These are phyloP conservation scores for Episyrphus balteatus DNA, from an alignment of 1,140 invertebrate species.

Conservation along the genomic window DNA sequence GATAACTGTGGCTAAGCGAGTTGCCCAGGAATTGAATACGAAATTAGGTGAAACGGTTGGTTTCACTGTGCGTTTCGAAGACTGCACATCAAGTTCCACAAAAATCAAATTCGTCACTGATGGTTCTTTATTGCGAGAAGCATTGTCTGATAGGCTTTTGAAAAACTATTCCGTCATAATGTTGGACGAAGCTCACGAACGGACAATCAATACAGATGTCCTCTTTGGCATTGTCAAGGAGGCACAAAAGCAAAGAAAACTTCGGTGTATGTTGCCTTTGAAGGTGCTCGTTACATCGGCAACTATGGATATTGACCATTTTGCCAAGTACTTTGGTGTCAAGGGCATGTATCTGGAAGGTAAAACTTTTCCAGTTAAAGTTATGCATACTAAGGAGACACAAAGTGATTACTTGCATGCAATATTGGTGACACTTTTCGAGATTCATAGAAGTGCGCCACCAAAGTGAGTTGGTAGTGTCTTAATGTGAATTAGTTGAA, in stretches of 20 bases:
- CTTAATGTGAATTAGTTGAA: neutral
- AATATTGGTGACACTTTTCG: slow-evolving; percentile 76
- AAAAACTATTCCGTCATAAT: slow-evolving; percentile 72
- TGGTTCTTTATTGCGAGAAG: slow-evolving; percentile 81
- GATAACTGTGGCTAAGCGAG: slow-evolving; percentile 75
- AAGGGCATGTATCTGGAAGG: slow-evolving; percentile 84
- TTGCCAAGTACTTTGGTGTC: slow-evolving; percentile 81
- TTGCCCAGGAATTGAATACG: slow-evolving; percentile 62
- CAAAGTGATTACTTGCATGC: slow-evolving; percentile 79
- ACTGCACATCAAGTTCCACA: slow-evolving; percentile 57
- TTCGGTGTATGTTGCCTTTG: slow-evolving; percentile 46
- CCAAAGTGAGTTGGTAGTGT: slow-evolving; percentile 51
- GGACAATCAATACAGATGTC: slow-evolving; percentile 91
- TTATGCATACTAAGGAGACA: slow-evolving; percentile 61
- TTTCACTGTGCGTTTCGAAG: slow-evolving; percentile 88
- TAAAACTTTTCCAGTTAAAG: slow-evolving; percentile 71
- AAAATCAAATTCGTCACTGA: slow-evolving; percentile 81
- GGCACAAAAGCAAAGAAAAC: slow-evolving; percentile 59
- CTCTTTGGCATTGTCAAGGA: slow-evolving; percentile 73
- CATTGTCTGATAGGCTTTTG: slow-evolving; percentile 55
- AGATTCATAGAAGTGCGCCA: slow-evolving; percentile 77
- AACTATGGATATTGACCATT: slow-evolving; percentile 90
- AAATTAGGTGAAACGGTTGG: slow-evolving; percentile 35
- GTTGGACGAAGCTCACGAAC: slow-evolving; percentile 95
- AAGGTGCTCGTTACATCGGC: slow-evolving; percentile 87